These are phyloP conservation scores for Ambastaia sidthimunki DNA, from an alignment of 2,797 vertebrate species.

Conservation along the genomic window DNA sequence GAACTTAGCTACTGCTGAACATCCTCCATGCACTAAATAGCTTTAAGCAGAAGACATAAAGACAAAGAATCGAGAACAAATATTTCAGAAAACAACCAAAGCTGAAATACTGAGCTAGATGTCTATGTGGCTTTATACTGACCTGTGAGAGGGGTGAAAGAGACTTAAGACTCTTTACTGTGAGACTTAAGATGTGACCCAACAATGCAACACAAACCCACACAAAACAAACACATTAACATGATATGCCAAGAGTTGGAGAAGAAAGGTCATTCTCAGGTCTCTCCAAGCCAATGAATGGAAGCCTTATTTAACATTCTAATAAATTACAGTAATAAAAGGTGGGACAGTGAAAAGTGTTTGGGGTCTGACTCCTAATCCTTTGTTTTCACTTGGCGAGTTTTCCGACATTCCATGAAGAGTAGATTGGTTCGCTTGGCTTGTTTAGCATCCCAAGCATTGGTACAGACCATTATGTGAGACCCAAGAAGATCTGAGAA, in stretches of 20 bases:
- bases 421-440: conserved; percentile 13
- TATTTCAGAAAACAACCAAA: neutral
- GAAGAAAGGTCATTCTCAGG: conserved; percentile 20
- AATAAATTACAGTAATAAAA: conserved; percentile 13
- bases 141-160: conserved; percentile 1
- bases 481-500: neutral
- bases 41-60: neutral
- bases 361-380: conserved; percentile 24
- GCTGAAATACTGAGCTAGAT: neutral
- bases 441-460: conserved; percentile 11
- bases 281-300: neutral
- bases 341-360: conserved; percentile 6
- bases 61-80: neutral
- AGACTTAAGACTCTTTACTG: neutral
- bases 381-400: conserved; percentile 10
- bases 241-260: neutral
- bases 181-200: neutral
- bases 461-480: conserved; percentile 1
- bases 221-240: neutral
- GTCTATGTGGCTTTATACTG: neutral
- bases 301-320: neutral
- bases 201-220: neutral
- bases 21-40: neutral
- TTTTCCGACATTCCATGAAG: conserved; percentile 29
- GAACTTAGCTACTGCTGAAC: neutral